These are phyloP conservation scores for Champsocephalus gunnari DNA, from an alignment of 2,797 vertebrate species.

Conservation along the genomic window DNA sequence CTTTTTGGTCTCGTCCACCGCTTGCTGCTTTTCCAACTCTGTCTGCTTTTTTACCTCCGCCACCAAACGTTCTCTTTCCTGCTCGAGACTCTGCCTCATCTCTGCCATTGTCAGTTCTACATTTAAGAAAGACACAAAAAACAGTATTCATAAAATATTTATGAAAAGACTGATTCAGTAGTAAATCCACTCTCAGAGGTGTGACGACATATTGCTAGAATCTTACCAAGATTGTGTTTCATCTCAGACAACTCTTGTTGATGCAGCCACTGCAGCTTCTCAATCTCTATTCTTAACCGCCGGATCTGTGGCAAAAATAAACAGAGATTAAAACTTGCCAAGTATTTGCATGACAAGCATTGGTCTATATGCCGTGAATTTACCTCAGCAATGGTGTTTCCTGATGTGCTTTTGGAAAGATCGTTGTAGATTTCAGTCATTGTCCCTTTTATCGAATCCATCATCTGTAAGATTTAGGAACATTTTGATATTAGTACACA, in stretches of 20 bases:
- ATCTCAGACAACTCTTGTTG: constrained; percentile 98
- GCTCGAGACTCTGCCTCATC: constrained; percentile 98
- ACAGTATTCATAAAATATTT: neutral
- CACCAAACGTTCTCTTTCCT: constrained; percentile 94
- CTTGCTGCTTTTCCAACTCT: constrained; percentile 95
- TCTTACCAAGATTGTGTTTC: constrained; percentile 96
- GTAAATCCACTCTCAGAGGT: neutral
- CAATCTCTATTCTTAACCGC: constrained; percentile 96
- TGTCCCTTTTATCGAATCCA: constrained; percentile 98
- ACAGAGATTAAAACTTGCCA: neutral
- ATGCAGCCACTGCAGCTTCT: constrained; percentile 98
- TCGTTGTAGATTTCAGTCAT: constrained; percentile 99
- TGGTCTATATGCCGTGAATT: neutral
- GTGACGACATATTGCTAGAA: constrained; percentile 1
- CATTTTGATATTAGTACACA: neutral
- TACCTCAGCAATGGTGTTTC: constrained; percentile 97
- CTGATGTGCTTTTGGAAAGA: constrained; percentile 95
- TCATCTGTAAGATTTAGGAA: constrained; percentile 87
- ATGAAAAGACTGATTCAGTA: neutral
- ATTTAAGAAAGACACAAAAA: constrained; percentile 9
- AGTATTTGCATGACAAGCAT: neutral
- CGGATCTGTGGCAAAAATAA: constrained; percentile 87
- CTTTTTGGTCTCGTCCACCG: constrained; percentile 98
- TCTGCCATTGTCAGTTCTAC: constrained; percentile 99
- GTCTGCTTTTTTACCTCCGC: constrained; percentile 97